A percentile compares a stretch with the other conserved stretches of the same genome.
These are phyloP conservation scores for Enteromius thamalakanensis DNA, from an alignment of 2,797 vertebrate species.

Conservation along the genomic window DNA sequence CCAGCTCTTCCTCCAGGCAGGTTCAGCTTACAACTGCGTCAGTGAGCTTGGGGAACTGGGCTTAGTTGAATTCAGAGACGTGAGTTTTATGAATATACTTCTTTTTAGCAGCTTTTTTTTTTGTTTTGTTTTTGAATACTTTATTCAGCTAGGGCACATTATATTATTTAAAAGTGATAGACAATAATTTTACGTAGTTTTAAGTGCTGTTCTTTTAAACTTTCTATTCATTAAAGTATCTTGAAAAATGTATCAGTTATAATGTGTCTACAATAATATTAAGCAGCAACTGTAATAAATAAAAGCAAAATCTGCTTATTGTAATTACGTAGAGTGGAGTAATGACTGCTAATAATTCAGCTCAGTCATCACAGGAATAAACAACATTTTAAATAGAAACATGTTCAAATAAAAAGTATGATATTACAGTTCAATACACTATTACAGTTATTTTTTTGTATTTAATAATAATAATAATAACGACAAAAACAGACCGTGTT, in stretches of 20 bases:
- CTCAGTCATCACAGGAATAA: too few species aligned
- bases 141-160: background rate
- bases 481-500: too few species aligned
- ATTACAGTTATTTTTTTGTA: background rate
- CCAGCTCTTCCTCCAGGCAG: constrained; percentile 82
- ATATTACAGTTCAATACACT: background rate
- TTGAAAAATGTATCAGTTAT: background rate
- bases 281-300: background rate
- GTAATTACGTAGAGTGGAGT: too few species aligned
- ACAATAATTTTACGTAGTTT: too few species aligned
- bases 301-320: background rate
- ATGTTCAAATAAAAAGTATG: too few species aligned
- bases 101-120: background rate
- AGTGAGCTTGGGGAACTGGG: constrained; percentile 82
- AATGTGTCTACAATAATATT: background rate
- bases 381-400: too few species aligned
- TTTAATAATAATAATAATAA: background rate
- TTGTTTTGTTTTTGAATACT: background rate
- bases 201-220: background rate
- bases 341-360: too few species aligned
- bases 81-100: constrained; percentile 1
- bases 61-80: constrained; percentile 79
- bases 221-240: background rate
- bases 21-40: constrained; percentile 79
- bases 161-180: background rate